Evolutionary conservation across 2,113 vertebrate species (phyloP).

Genomic region (Paramormyrops kingsleyae): DNA sequence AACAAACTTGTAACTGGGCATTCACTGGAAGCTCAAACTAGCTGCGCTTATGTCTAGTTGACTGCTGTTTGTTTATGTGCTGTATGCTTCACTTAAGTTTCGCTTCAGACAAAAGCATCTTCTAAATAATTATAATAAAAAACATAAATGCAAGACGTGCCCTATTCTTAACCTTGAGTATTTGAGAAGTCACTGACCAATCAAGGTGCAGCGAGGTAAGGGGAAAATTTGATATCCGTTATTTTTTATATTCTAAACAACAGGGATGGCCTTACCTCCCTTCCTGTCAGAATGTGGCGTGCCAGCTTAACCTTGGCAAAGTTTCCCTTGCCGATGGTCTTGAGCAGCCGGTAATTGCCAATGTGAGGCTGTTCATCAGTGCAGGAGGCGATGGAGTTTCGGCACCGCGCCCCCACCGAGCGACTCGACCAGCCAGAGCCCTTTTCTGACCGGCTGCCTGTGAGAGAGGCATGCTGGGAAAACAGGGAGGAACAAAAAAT

Average conservation of each 20-base stretch:
- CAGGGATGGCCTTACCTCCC: constrained; percentile 62
- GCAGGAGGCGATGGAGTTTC: constrained; percentile 84
- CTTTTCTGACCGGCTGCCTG: constrained; percentile 79
- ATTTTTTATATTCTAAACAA: neutral
- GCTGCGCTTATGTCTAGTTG: neutral
- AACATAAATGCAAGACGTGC: neutral
- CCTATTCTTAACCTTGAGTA: neutral
- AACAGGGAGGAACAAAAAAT: neutral
- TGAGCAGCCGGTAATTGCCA: constrained; percentile 84
- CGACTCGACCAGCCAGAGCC: constrained; percentile 78
- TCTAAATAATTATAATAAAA: neutral
- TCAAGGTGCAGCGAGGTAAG: neutral
- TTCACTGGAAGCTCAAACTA: neutral
- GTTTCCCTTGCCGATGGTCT: constrained; percentile 91
- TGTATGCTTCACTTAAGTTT: no score
- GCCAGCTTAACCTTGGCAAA: constrained; percentile 91
- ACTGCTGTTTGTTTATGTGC: neutral
- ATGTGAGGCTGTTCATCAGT: constrained; percentile 84
- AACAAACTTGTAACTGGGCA: neutral
- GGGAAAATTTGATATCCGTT: neutral
- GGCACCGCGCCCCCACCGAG: constrained; percentile 79
- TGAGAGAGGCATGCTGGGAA: constrained; percentile 71
- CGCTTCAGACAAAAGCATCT: neutral
- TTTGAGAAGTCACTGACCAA: neutral
- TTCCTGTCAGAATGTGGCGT: constrained; percentile 79